Conservation (phyloP, 2,113 vertebrate genomes). For the Corvus cornix region DNA sequence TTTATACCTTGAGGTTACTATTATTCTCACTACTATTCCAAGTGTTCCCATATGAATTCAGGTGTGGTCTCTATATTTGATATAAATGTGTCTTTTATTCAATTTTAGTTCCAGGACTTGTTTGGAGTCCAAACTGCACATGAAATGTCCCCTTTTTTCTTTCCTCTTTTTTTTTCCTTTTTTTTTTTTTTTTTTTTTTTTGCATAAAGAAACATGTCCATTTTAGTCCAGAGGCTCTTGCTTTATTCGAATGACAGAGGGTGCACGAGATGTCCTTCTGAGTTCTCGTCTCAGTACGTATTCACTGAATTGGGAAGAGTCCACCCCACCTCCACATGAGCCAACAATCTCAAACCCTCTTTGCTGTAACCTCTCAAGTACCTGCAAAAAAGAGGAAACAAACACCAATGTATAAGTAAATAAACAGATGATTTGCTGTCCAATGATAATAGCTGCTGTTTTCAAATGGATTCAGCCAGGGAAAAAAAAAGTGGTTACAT, state of each 20-base stretch:
- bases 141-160: constrained; percentile 53
- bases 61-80: constrained; percentile 77
- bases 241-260: constrained; percentile 88
- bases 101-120: constrained; percentile 73
- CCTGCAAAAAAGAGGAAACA: constrained; percentile 73
- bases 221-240: constrained; percentile 89
- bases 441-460: neutral
- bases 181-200: constrained; percentile 49
- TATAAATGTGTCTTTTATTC: constrained; percentile 80
- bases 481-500: neutral
- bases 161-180: neutral
- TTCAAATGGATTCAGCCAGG: neutral
- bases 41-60: constrained; percentile 78
- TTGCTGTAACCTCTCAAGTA: constrained; percentile 91
- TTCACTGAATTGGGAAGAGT: constrained; percentile 96
- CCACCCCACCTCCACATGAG: constrained; percentile 92
- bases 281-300: constrained; percentile 88
- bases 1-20: constrained; percentile 73
- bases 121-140: constrained; percentile 73
- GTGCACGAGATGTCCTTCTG: constrained; percentile 77
- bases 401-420: neutral
- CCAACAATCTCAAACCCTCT: constrained; percentile 91
- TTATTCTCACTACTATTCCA: constrained; percentile 69
- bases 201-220: constrained; percentile 72
- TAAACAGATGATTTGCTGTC: neutral